Evolutionary conservation across 2,113 vertebrate genomes (phyloP), one percentile per base, ranked within the genome.

Genomic region (Hippocampus barbouri): DNA sequence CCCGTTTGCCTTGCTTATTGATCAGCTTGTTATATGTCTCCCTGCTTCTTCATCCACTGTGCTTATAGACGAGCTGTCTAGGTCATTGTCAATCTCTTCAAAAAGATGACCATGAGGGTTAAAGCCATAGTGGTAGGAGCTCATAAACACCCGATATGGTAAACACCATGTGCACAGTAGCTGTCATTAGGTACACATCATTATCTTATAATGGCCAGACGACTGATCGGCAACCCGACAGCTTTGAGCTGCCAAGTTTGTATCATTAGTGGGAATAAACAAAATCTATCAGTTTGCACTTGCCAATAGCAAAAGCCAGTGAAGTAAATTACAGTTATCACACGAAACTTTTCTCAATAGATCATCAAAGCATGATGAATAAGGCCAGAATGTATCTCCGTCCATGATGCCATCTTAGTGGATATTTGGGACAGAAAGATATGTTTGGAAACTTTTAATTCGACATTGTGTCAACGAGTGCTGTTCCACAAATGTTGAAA

Each of bases 41-140:
- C 56, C 71, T 78, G 68, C 70, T 75, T 64, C 68, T 75, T 64
- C 68, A 72, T 74, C 75, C 81, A 70, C 73, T 66, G 72, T 38
- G 66, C 74, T 68, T 75, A 74, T 73, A 79, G 80, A 88, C 88
- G 86, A 86, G 83, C 87, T 85, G 83, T 88, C 86, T 87, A 89
- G 81, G 84, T 82, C 86, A 79, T 84, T 79, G 75, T 80, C 79
- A 83, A 74, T 81, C 83, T 82, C 84, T 82, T 87, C 85, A 75
- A 87, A 21, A 66, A 54, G 59, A 74, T 70, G 71, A 88, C 77
- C 84, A 85, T 81, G 79, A 69, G 62, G 71, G 67, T 80, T 74
- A 85, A 77, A 78, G 63, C 82, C 76, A 76, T 43, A 78, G 73
- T 16, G 43, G 66, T 60, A 59, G 45, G 62, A 68, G 78, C 68